A percentile compares a stretch with the other conserved stretches of the same genome.
phyloP scores from a whole-genome alignment of 2,797 vertebrate genomes.

The Sebastes alutus region DNA sequence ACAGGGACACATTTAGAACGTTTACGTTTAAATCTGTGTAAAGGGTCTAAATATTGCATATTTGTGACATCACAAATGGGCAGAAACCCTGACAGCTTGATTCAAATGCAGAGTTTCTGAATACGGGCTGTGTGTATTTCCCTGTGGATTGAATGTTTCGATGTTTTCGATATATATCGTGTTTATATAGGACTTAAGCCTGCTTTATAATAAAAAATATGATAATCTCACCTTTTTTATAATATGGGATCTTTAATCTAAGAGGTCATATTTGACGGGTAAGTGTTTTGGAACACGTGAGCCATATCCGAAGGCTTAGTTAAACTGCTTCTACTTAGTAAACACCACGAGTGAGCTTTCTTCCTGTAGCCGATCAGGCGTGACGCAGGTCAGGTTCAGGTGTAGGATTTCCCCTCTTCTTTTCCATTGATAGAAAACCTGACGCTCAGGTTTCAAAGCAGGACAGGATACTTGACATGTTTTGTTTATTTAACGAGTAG shows the following conservation, averaged over 20 bases:
- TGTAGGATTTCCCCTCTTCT: constrained; percentile 57
- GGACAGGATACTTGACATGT: not conserved
- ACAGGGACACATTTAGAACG: too few relatives aligned
- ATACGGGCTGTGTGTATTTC: too few relatives aligned
- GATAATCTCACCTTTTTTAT: too few relatives aligned
- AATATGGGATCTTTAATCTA: not conserved
- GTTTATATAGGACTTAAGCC: too few relatives aligned
- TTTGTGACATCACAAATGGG: too few relatives aligned
- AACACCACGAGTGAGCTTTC: not conserved
- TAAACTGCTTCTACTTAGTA: constrained; percentile 14
- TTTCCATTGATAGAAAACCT: constrained; percentile 33
- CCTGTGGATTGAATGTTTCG: too few relatives aligned
- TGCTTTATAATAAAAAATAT: too few relatives aligned
- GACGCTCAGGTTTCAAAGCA: constrained; percentile 43
- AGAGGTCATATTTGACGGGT: not conserved
- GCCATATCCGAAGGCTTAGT: not conserved
- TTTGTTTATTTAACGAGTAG: constrained; percentile 25
- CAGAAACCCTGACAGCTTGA: too few relatives aligned
- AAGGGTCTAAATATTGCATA: too few relatives aligned
- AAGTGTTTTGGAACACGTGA: not conserved
- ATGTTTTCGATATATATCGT: too few relatives aligned
- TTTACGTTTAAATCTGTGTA: too few relatives aligned
- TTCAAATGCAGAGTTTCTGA: too few relatives aligned
- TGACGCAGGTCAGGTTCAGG: constrained; percentile 22
- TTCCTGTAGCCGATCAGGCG: not conserved